Percentiles rank a stretch among this genome's conserved stretches.
phyloP scores from a whole-genome alignment of 2,888 invertebrate species.

The Andrena dorsata region DNA sequence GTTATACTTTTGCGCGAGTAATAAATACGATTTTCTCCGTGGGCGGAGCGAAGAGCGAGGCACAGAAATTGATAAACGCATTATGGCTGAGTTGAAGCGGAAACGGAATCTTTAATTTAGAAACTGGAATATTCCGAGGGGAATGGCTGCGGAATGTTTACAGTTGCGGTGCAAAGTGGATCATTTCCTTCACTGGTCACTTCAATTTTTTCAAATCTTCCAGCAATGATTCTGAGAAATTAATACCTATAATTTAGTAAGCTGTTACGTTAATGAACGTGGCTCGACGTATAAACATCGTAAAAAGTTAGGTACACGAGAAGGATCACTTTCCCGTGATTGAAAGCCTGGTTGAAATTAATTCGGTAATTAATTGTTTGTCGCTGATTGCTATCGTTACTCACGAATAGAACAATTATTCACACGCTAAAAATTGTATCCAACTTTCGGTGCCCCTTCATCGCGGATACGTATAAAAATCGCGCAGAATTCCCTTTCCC shows the following conservation, averaged over 20 bases:
- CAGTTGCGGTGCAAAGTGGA: constrained; percentile 39
- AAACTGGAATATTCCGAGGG: constrained; percentile 65
- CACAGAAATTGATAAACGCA: constrained; percentile 75
- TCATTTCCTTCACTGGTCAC: constrained; percentile 45
- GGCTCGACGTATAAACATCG: background rate
- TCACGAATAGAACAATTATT: constrained; percentile 16
- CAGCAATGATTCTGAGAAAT: constrained; percentile 16
- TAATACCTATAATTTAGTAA: background rate
- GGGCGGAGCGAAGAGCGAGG: constrained; percentile 59
- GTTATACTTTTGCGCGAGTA: constrained; percentile 64
- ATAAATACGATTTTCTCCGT: constrained; percentile 69
- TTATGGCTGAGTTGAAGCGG: constrained; percentile 68
- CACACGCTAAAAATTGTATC: constrained; percentile 1
- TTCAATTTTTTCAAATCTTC: background rate
- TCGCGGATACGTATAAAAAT: constrained; percentile 4
- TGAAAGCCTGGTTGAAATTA: background rate
- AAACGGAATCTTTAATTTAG: constrained; percentile 73
- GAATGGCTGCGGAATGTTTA: constrained; percentile 42
- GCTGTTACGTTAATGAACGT: no score
- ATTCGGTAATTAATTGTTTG: constrained; percentile 1
- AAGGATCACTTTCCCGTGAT: background rate
- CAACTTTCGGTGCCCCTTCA: background rate
- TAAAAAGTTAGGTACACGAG: background rate
- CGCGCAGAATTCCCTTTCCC: constrained; percentile 1
- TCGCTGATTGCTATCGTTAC: background rate